Evolutionary conservation across 2,113 vertebrate genomes (phyloP).

Genomic region (Dipodomys spectabilis): DNA sequence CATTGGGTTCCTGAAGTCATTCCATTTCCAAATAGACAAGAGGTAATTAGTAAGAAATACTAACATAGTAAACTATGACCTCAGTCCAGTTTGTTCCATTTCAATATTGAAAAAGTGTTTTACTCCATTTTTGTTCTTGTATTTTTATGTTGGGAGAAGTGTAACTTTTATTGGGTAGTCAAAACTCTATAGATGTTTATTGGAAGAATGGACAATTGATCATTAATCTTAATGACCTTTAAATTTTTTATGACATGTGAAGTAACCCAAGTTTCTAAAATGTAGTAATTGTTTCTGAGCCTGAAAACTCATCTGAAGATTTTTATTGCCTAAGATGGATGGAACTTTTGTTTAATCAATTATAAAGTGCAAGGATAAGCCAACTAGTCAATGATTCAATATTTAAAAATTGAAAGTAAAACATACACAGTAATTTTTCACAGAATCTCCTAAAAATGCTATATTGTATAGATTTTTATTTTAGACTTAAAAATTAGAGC

Average conservation of each 20-base stretch:
- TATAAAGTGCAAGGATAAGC: conserved; percentile 55
- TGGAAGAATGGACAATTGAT: conserved; percentile 59
- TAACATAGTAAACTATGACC: not conserved
- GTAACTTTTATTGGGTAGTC: conserved; percentile 33
- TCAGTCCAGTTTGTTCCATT: conserved; percentile 15
- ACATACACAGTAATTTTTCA: not conserved
- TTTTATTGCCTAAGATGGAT: conserved; percentile 16
- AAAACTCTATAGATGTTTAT: conserved; percentile 66
- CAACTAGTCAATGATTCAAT: conserved; percentile 67
- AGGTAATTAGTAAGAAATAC: not conserved
- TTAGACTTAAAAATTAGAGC: conserved; percentile 9
- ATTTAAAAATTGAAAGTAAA: conserved; percentile 2
- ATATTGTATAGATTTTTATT: not conserved
- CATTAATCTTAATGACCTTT: conserved; percentile 56
- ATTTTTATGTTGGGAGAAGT: conserved; percentile 14
- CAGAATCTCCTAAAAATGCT: not conserved
- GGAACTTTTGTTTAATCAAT: not conserved
- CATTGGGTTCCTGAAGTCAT: conserved; percentile 84
- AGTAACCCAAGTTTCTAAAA: conserved; percentile 43
- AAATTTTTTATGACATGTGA: conserved; percentile 26
- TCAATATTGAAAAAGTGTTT: conserved; percentile 46
- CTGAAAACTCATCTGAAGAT: not conserved
- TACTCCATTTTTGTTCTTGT: conserved; percentile 41
- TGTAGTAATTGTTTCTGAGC: conserved; percentile 66
- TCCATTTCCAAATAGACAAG: conserved; percentile 57